phyloP scores from a whole-genome alignment of 2,888 invertebrate genomes.

The Drosophila birchii region DNA sequence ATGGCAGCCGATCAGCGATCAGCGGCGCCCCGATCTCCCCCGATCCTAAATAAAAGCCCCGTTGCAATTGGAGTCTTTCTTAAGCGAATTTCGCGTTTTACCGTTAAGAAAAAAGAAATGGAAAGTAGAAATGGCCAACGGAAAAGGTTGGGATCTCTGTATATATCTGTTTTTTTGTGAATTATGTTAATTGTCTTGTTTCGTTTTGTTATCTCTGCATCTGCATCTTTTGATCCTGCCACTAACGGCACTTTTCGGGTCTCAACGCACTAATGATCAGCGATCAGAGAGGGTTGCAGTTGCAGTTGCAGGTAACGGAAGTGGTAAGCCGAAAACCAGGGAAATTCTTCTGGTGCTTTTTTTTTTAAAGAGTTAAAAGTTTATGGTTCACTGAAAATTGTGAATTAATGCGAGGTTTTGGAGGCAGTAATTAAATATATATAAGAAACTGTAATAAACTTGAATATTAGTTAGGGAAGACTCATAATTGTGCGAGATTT shows the following conservation, averaged over 20 bases:
- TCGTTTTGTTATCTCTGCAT: constrained; percentile 36
- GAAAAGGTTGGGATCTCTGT: constrained; percentile 18
- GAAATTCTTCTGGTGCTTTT: not conserved
- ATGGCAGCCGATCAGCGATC: constrained; percentile 22
- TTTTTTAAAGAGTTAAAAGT: not conserved
- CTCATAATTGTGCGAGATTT: not conserved
- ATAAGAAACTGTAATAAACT: not conserved
- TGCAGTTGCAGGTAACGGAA: constrained; percentile 29
- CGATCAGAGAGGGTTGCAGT: constrained; percentile 9
- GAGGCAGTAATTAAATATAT: not conserved
- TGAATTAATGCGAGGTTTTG: not conserved
- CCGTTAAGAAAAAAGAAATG: constrained; percentile 75
- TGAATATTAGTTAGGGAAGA: not conserved
- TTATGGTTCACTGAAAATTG: constrained; percentile 1
- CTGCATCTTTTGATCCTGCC: constrained; percentile 60
- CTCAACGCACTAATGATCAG: constrained; percentile 34
- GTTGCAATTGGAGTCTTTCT: constrained; percentile 50
- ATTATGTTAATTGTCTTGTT: constrained; percentile 76
- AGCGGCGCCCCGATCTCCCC: constrained; percentile 29
- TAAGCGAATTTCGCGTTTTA: constrained; percentile 69
- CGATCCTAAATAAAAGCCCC: constrained; percentile 23
- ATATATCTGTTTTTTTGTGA: constrained; percentile 43
- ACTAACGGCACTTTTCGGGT: constrained; percentile 61
- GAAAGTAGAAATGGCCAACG: constrained; percentile 64
- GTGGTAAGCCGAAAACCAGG: constrained; percentile 15